phyloP scores from a whole-genome alignment of 2,113 vertebrate genomes.

The Glaucomys volans region DNA sequence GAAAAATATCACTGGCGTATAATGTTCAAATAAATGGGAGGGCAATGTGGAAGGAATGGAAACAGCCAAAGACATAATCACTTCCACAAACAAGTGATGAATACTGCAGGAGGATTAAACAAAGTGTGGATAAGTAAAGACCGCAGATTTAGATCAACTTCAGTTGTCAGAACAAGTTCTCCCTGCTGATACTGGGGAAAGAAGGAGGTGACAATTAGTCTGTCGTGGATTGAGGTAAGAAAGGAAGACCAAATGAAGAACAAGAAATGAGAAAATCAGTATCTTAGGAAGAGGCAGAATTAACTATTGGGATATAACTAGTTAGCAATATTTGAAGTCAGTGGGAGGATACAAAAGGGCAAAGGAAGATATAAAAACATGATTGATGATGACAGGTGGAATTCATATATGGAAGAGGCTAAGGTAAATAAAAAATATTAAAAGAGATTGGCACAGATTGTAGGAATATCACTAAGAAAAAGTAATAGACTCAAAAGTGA shows the following conservation, averaged over 20 bases:
- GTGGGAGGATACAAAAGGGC: neutral
- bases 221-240: no score
- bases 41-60: neutral
- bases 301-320: neutral
- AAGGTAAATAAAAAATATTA: neutral
- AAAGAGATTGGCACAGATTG: neutral
- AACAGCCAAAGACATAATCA: neutral
- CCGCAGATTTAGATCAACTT: neutral
- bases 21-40: neutral
- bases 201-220: rapidly evolving
- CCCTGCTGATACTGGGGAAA: rapidly evolving
- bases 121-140: neutral
- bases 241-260: neutral
- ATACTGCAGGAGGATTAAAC: neutral
- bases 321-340: neutral
- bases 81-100: neutral
- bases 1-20: neutral
- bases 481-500: neutral
- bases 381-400: neutral
- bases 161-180: neutral
- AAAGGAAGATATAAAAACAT: neutral
- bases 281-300: neutral
- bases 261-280: neutral
- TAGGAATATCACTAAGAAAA: neutral
- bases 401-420: neutral